Evolutionary conservation across 2,888 invertebrate genomes (phyloP).

Genomic region (Schizotus pectinicornis): DNA sequence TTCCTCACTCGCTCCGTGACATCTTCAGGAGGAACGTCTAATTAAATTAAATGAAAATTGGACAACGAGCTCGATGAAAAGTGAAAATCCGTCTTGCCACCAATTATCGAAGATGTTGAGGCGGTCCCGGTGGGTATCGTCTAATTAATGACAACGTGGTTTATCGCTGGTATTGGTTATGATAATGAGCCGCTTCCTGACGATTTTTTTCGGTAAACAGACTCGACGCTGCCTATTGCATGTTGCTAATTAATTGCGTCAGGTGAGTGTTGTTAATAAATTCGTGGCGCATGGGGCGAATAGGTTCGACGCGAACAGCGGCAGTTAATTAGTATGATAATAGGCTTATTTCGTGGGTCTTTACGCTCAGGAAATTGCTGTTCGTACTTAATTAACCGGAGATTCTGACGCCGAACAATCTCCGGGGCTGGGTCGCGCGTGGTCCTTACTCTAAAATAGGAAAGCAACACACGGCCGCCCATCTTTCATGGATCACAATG

Average conservation of each 20-base stretch:
- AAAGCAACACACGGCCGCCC: too few relatives aligned
- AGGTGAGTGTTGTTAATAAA: conserved; percentile 2
- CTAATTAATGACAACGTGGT: conserved; percentile 17
- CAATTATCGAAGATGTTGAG: neutral
- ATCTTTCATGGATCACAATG: too few relatives aligned
- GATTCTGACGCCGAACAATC: conserved; percentile 1
- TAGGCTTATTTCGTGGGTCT: conserved; percentile 7
- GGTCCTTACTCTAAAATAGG: too few relatives aligned
- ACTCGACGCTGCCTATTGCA: conserved; percentile 1
- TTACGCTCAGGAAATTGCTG: conserved; percentile 1
- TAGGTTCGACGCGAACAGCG: neutral
- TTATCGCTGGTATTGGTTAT: conserved; percentile 7
- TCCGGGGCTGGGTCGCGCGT: neutral
- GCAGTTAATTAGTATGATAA: conserved; percentile 19
- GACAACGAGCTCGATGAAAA: neutral
- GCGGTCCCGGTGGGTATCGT: conserved; percentile 10
- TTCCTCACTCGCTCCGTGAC: neutral
- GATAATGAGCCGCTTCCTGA: conserved; percentile 25
- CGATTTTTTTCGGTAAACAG: conserved; percentile 3
- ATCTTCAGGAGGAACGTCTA: neutral
- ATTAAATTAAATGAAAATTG: neutral
- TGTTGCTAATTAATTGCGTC: conserved; percentile 17
- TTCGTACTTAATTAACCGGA: conserved; percentile 9
- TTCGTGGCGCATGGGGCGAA: neutral
- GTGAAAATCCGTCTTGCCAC: neutral